Conservation (phyloP, 2,888 invertebrate species). For the Epistrophe grossulariae region DNA sequence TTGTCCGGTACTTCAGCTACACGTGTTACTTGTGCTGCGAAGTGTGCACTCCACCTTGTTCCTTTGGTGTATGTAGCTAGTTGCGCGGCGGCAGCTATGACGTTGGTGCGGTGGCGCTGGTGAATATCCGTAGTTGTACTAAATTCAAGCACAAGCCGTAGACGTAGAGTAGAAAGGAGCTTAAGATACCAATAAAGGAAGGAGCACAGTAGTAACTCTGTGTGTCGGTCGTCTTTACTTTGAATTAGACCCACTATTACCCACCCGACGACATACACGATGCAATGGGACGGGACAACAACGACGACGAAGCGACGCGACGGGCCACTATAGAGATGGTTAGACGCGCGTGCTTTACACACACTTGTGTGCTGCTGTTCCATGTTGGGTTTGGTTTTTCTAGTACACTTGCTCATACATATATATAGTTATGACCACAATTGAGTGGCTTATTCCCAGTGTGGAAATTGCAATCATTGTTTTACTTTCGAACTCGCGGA, state of each 20-base stretch:
- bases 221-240: constrained; percentile 45
- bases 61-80: neutral
- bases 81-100: neutral
- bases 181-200: constrained; percentile 56
- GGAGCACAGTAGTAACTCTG: constrained; percentile 66
- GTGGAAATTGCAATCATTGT: constrained; percentile 72
- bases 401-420: constrained; percentile 12
- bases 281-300: neutral
- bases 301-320: neutral
- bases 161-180: constrained; percentile 67
- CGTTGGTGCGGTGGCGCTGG: neutral
- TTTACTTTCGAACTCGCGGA: constrained; percentile 73
- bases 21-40: constrained; percentile 57
- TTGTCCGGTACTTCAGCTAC: constrained; percentile 68
- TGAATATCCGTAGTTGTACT: constrained; percentile 30
- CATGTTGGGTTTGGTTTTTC: constrained; percentile 49
- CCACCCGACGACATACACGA: constrained; percentile 42
- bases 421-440: constrained; percentile 28
- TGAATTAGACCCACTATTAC: constrained; percentile 55
- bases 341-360: constrained; percentile 40
- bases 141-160: constrained; percentile 59
- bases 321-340: neutral
- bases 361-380: constrained; percentile 20
- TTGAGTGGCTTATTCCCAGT: constrained; percentile 55
- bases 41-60: constrained; percentile 38